These are phyloP conservation scores for Drosophila mimica DNA, from an alignment of 2,888 invertebrate species.

Conservation along the genomic window DNA sequence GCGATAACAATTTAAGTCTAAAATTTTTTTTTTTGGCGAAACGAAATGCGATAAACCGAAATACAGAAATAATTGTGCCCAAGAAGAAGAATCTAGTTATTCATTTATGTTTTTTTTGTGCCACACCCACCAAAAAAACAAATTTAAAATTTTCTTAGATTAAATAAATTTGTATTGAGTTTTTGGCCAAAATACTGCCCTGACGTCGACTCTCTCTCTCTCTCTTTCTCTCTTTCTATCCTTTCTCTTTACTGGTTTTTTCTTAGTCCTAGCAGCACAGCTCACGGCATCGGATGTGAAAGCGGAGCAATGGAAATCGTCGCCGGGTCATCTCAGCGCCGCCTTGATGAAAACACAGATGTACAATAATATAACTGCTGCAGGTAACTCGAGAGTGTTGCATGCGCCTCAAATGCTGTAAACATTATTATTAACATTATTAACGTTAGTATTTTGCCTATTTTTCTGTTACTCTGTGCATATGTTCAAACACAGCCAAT, in stretches of 20 bases:
- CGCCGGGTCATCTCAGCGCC: slow-evolving; percentile 62
- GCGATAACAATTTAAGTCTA: slow-evolving; percentile 65
- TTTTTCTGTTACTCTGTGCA: slow-evolving; percentile 81
- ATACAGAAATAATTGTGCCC: slow-evolving; percentile 50
- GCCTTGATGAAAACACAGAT: slow-evolving; percentile 51
- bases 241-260: slow-evolving; percentile 42
- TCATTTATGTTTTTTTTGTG: slow-evolving; percentile 15
- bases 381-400: slow-evolving; percentile 63
- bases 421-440: slow-evolving; percentile 54
- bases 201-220: slow-evolving; percentile 58
- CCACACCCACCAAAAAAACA: neutral
- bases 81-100: slow-evolving; percentile 22
- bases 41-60: slow-evolving; percentile 41
- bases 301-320: slow-evolving; percentile 52
- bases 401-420: slow-evolving; percentile 2
- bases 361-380: slow-evolving; percentile 59
- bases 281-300: neutral
- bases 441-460: slow-evolving; percentile 79
- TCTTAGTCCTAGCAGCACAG: neutral
- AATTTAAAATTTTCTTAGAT: slow-evolving; percentile 42
- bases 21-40: slow-evolving; percentile 39
- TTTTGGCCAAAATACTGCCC: slow-evolving; percentile 53
- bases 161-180: slow-evolving; percentile 27
- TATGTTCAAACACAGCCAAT: slow-evolving; percentile 73
- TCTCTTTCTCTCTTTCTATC: slow-evolving; percentile 41